phyloP scores from a whole-genome alignment of 2,888 invertebrate species.

The Yponomeuta sedellus region DNA sequence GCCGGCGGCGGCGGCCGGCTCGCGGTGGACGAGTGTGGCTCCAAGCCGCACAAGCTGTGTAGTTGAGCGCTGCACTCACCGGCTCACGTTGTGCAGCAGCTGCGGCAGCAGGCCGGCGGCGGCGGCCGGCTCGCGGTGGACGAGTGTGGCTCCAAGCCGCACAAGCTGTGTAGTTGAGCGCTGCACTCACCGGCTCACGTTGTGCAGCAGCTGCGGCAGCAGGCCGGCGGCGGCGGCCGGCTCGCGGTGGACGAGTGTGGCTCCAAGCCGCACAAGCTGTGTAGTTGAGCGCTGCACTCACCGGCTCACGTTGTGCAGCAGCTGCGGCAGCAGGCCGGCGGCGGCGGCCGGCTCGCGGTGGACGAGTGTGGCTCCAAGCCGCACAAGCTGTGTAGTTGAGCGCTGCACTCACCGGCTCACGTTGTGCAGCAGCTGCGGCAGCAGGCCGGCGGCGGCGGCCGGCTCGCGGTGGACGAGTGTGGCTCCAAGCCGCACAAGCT shows the following conservation, averaged over 20 bases:
- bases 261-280: constrained; percentile 97
- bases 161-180: constrained; percentile 90
- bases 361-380: constrained; percentile 97
- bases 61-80: constrained; percentile 84
- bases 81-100: constrained; percentile 90
- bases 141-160: constrained; percentile 97
- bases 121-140: constrained; percentile 95
- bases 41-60: constrained; percentile 98
- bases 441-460: constrained; percentile 92
- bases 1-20: constrained; percentile 96
- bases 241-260: constrained; percentile 97
- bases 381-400: constrained; percentile 91
- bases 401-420: constrained; percentile 92
- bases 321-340: constrained; percentile 94
- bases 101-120: constrained; percentile 97
- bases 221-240: constrained; percentile 96
- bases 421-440: constrained; percentile 92
- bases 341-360: constrained; percentile 96
- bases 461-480: constrained; percentile 98
- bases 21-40: constrained; percentile 97
- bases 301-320: constrained; percentile 92
- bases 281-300: constrained; percentile 85
- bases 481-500: constrained; percentile 96
- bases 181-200: constrained; percentile 92
- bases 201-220: constrained; percentile 92